Conservation (phyloP, 2,888 invertebrate species). For the Synanthedon andrenaeformis region DNA sequence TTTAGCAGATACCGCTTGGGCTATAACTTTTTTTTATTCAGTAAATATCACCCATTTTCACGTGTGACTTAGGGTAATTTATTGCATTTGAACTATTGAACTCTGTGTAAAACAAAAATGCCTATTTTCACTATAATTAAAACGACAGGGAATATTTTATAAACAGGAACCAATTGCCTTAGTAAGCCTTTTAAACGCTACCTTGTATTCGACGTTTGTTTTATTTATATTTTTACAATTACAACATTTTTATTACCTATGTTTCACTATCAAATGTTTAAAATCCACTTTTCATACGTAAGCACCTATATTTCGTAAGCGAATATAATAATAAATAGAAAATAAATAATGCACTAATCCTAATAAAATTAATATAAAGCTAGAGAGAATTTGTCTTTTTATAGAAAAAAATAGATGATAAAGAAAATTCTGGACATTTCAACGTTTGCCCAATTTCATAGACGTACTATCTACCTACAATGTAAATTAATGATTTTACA, state of each 20-base stretch:
- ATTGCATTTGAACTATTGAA: too few relatives aligned
- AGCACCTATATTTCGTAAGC: constrained; percentile 3
- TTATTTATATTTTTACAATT: neutral
- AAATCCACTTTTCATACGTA: constrained; percentile 5
- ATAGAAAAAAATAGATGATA: neutral
- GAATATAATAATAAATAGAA: constrained; percentile 2
- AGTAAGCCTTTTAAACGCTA: neutral
- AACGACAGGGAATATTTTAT: neutral
- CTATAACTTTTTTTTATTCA: too few relatives aligned
- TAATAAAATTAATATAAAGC: constrained; percentile 7
- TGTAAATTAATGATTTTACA: neutral
- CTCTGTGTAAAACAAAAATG: too few relatives aligned
- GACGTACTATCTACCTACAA: constrained; percentile 1
- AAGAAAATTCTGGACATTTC: neutral
- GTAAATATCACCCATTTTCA: too few relatives aligned
- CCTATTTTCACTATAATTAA: neutral
- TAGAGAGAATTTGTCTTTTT: constrained; percentile 4
- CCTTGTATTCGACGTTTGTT: neutral
- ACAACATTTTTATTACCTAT: neutral
- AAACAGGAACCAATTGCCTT: neutral
- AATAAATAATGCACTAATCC: constrained; percentile 7
- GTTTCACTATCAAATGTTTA: neutral
- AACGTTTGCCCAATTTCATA: neutral
- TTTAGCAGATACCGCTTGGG: too few relatives aligned
- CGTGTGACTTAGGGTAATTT: too few relatives aligned